Percentiles rank a stretch among this genome's conserved stretches.
Conservation (phyloP, 2,888 invertebrate genomes). For the Scaptodrosophila latifasciaeformis region DNA sequence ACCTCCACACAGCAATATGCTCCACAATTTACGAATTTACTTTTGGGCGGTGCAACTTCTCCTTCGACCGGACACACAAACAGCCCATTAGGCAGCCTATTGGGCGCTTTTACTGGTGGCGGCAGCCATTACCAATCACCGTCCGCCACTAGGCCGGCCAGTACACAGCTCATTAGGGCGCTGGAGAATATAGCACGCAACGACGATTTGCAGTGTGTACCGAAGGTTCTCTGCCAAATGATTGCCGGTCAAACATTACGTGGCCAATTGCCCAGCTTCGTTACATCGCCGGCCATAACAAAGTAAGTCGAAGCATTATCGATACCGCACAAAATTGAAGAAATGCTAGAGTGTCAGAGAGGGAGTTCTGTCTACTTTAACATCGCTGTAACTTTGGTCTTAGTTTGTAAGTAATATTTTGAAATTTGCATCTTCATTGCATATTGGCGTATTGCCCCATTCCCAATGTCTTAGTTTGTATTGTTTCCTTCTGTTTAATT, state of each 20-base stretch:
- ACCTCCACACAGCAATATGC: conserved; percentile 67
- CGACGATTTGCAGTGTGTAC: conserved; percentile 87
- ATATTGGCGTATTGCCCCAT: no score
- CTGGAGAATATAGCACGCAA: conserved; percentile 80
- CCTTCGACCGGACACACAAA: conserved; percentile 22
- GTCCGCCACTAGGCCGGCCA: conserved; percentile 56
- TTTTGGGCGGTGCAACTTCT: conserved; percentile 49
- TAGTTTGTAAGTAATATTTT: conserved; percentile 64
- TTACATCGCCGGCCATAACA: conserved; percentile 73
- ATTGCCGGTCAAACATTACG: conserved; percentile 77
- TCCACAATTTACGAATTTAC: conserved; percentile 72
- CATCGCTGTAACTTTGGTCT: conserved; percentile 40
- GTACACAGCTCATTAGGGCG: conserved; percentile 75
- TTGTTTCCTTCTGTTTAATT: conserved; percentile 19
- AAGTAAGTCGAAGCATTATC: no score
- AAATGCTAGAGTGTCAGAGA: background rate
- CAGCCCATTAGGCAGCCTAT: conserved; percentile 68
- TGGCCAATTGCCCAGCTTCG: conserved; percentile 71
- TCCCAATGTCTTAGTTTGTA: conserved; percentile 2
- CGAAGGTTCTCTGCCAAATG: conserved; percentile 86
- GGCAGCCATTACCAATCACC: conserved; percentile 15
- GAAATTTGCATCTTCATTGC: conserved; percentile 54
- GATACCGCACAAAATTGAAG: no score
- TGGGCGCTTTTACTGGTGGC: conserved; percentile 65
- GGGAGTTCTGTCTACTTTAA: background rate